Evolutionary conservation across 2,113 vertebrate genomes (phyloP).

Genomic region (Rafetus swinhoei): DNA sequence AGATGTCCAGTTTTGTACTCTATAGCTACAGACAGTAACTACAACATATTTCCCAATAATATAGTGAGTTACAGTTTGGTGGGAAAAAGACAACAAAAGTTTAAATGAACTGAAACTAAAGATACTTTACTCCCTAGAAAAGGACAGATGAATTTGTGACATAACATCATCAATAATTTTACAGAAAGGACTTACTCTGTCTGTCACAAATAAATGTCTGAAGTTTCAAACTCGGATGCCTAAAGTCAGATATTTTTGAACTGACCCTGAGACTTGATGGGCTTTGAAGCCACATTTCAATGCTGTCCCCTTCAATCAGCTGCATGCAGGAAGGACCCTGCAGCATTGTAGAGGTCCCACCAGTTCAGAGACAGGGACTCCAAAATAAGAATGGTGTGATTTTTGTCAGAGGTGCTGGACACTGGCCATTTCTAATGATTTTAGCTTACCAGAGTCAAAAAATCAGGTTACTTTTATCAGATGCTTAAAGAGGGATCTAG

Average conservation of each 20-base stretch:
- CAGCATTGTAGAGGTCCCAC: not conserved
- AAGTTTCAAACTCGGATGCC: not conserved
- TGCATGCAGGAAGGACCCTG: not conserved
- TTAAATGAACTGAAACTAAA: constrained; percentile 48
- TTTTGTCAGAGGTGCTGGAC: not conserved
- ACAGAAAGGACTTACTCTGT: not conserved
- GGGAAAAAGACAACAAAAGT: constrained; percentile 24
- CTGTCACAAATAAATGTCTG: not conserved
- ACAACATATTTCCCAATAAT: constrained; percentile 40
- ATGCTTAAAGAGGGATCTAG: not conserved
- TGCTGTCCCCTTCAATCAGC: not conserved
- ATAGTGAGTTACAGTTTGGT: constrained; percentile 47
- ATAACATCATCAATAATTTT: not conserved
- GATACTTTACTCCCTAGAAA: not conserved
- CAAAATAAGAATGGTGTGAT: not conserved
- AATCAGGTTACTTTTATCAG: not conserved
- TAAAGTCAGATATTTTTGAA: not conserved
- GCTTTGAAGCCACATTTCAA: not conserved
- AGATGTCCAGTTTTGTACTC: constrained; percentile 44
- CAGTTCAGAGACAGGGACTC: not conserved
- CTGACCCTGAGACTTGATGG: not conserved
- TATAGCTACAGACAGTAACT: not conserved
- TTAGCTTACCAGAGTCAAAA: not conserved
- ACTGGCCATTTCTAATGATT: not conserved
- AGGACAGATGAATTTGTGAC: not conserved